These are phyloP conservation scores for Noctua janthina DNA, from an alignment of 2,888 invertebrate genomes.

Conservation along the genomic window DNA sequence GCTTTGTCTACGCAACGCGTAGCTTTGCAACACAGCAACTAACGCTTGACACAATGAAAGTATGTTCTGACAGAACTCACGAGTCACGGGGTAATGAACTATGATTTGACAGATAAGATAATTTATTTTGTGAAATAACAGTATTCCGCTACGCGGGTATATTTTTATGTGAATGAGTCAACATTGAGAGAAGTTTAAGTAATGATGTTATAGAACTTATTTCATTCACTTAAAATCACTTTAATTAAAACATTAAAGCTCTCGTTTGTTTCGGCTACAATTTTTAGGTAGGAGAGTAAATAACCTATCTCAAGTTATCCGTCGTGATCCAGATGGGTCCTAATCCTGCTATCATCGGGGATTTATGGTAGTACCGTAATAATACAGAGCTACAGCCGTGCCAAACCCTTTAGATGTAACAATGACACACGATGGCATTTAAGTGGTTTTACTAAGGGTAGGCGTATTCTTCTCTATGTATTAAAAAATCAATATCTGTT, in stretches of 20 bases:
- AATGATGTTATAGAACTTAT: neutral
- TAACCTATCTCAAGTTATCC: constrained; percentile 40
- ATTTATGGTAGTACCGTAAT: constrained; percentile 50
- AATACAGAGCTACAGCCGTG: constrained; percentile 40
- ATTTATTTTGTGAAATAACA: neutral
- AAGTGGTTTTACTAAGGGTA: constrained; percentile 14
- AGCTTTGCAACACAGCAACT: neutral
- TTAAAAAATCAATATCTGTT: neutral
- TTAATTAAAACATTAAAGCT: neutral
- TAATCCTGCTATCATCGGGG: constrained; percentile 56
- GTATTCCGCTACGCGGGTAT: neutral
- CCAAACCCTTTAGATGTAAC: constrained; percentile 38
- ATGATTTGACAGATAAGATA: neutral
- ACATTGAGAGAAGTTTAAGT: neutral
- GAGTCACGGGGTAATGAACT: too few relatives aligned
- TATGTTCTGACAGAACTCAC: too few relatives aligned
- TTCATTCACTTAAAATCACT: neutral
- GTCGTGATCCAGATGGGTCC: constrained; percentile 52
- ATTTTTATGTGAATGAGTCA: neutral
- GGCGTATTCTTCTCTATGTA: neutral
- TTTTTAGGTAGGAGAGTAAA: constrained; percentile 32
- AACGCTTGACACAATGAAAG: neutral
- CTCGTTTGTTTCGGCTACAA: constrained; percentile 4
- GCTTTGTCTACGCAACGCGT: neutral
- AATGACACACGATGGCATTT: constrained; percentile 22